phyloP scores from a whole-genome alignment of 30 jellyfish, hydroid and myxozoan species.

The Clytia hemisphaerica region DNA sequence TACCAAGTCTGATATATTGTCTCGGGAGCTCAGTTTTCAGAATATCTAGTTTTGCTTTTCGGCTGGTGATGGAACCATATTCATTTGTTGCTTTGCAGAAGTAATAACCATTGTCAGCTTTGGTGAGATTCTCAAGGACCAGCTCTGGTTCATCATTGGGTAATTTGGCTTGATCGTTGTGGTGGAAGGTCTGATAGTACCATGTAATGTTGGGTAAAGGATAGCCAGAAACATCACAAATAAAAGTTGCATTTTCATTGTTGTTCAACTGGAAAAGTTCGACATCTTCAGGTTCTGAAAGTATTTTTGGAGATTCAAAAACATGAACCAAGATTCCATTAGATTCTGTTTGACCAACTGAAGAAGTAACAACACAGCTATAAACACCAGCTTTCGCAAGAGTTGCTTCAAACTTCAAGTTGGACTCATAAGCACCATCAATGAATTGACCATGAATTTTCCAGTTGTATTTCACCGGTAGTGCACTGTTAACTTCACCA shows the following conservation, averaged over 20 bases:
- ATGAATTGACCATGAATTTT: too few species aligned
- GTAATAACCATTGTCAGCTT: constrained; percentile 36
- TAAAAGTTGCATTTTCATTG: constrained; percentile 9
- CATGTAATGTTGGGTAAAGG: constrained; percentile 54
- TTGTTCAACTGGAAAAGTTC: constrained; percentile 21
- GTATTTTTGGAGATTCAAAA: constrained; percentile 11
- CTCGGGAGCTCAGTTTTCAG: constrained; percentile 37
- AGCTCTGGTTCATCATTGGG: constrained; percentile 30
- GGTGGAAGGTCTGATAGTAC: constrained; percentile 19
- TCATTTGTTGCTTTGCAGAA: constrained; percentile 40
- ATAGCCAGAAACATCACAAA: constrained; percentile 47
- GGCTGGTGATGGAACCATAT: constrained; percentile 34
- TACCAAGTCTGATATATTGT: too few species aligned
- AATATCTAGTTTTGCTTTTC: constrained; percentile 53
- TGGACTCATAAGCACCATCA: too few species aligned
- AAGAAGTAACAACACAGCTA: constrained; percentile 26
- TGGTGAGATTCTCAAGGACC: background rate
- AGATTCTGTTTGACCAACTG: constrained; percentile 35
- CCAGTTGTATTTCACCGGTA: constrained; percentile 46
- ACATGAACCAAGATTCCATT: constrained; percentile 34
- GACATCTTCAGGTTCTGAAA: constrained; percentile 34
- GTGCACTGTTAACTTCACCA: constrained; percentile 22
- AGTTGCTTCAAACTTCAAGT: constrained; percentile 19
- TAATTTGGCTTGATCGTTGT: background rate
- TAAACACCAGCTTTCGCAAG: constrained; percentile 21